Conservation (phyloP, 1,140 invertebrate genomes). For the Papilio machaon region DNA sequence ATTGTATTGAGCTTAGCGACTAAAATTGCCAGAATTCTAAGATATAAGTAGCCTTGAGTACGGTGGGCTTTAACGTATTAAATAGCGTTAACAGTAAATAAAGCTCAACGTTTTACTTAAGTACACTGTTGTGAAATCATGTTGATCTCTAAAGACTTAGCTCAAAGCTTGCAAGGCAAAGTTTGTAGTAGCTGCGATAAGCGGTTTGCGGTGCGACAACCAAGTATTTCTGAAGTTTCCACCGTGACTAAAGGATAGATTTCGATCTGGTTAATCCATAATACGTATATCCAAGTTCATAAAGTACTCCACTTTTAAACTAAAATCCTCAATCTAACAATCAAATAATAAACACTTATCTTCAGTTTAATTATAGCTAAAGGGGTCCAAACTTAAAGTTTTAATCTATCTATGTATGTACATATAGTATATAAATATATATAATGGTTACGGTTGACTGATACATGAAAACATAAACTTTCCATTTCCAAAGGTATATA, state of each 20-base stretch:
- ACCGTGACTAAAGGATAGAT: constrained; percentile 17
- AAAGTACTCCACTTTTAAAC: not conserved
- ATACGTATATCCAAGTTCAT: not conserved
- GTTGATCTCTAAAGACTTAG: constrained; percentile 6
- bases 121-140: constrained; percentile 14
- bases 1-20: too few species aligned
- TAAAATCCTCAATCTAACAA: too few species aligned
- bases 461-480: not conserved
- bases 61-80: not conserved
- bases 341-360: too few species aligned
- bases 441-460: not conserved
- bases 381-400: not conserved
- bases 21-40: too few species aligned
- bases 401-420: not conserved
- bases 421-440: not conserved
- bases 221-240: not conserved
- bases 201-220: constrained; percentile 1
- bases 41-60: too few species aligned
- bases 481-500: not conserved
- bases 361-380: too few species aligned
- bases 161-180: constrained; percentile 22
- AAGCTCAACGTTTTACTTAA: not conserved
- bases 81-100: not conserved
- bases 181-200: not conserved
- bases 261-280: not conserved